phyloP scores from a whole-genome alignment of 2,797 vertebrate genomes.

The Rhinoraja longicauda region DNA sequence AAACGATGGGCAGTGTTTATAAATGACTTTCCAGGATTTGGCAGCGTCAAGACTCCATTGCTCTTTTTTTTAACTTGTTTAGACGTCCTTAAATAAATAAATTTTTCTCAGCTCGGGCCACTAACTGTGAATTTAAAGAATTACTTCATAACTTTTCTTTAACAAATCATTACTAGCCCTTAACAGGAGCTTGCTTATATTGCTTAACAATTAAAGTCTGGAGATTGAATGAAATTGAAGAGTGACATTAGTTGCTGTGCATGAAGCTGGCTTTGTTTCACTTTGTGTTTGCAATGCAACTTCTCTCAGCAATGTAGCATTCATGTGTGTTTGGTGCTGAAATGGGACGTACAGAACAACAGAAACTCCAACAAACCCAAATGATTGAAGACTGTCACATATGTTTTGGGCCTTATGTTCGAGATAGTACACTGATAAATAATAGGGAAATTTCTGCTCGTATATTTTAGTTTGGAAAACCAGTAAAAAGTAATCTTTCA shows the following conservation, averaged over 20 bases:
- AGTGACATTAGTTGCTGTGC: neutral
- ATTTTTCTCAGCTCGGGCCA: neutral
- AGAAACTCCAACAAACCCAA: neutral
- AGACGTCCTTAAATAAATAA: neutral
- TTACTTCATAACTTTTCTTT: neutral
- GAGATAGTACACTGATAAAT: neutral
- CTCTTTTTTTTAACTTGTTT: slow-evolving; percentile 1
- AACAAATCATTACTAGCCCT: neutral
- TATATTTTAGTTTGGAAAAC: neutral
- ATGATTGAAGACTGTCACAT: neutral
- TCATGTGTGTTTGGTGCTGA: neutral
- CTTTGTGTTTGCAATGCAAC: neutral
- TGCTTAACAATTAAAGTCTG: neutral
- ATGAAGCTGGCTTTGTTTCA: neutral
- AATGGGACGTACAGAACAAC: neutral
- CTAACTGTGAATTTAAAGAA: neutral
- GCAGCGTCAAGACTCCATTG: neutral
- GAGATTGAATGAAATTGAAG: neutral
- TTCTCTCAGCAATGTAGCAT: neutral
- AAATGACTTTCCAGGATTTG: slow-evolving; percentile 45
- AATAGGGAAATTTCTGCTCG: neutral
- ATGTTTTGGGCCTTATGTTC: neutral
- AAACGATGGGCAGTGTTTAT: slow-evolving; percentile 51
- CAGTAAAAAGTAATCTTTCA: neutral
- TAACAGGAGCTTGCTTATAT: neutral